phyloP scores from a whole-genome alignment of 1,140 invertebrate species.

The Calosoma granatense region DNA sequence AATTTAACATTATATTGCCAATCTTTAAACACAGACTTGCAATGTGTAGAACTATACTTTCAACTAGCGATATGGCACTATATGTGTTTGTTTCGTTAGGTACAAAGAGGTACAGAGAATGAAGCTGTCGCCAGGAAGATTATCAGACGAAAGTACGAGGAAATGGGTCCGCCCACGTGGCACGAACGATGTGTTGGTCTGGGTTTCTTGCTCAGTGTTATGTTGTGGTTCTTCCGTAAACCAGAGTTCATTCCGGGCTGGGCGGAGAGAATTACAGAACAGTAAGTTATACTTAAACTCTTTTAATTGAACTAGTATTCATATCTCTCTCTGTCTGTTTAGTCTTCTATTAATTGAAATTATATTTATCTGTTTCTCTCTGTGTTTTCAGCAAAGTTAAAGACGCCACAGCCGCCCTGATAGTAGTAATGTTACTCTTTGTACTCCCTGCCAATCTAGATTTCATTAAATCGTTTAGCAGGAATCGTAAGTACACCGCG shows the following conservation, averaged over 20 bases:
- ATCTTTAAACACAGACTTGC: too few species aligned
- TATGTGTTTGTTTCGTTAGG: background rate
- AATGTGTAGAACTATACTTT: too few species aligned
- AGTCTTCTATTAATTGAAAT: too few species aligned
- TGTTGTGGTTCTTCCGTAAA: slow-evolving; percentile 81
- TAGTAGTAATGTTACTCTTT: slow-evolving; percentile 71
- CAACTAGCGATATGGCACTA: background rate
- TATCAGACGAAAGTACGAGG: slow-evolving; percentile 60
- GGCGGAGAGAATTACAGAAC: slow-evolving; percentile 48
- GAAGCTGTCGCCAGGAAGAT: slow-evolving; percentile 52
- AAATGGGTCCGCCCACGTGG: slow-evolving; percentile 68
- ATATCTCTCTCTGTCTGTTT: too few species aligned
- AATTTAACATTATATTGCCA: too few species aligned
- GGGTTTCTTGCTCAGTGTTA: slow-evolving; percentile 67
- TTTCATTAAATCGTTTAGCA: slow-evolving; percentile 56
- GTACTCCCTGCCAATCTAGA: slow-evolving; percentile 66
- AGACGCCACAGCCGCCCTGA: slow-evolving; percentile 74
- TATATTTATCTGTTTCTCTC: too few species aligned
- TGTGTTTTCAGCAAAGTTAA: slow-evolving; percentile 52
- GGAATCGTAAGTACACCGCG: slow-evolving; percentile 29
- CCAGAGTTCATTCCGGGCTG: slow-evolving; percentile 77
- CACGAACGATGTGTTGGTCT: slow-evolving; percentile 67
- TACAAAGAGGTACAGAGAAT: slow-evolving; percentile 34
- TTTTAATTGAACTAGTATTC: too few species aligned
- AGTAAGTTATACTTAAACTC: slow-evolving; percentile 28